phyloP scores from a whole-genome alignment of 1,140 invertebrate genomes.

The Drosophila arawakana region DNA sequence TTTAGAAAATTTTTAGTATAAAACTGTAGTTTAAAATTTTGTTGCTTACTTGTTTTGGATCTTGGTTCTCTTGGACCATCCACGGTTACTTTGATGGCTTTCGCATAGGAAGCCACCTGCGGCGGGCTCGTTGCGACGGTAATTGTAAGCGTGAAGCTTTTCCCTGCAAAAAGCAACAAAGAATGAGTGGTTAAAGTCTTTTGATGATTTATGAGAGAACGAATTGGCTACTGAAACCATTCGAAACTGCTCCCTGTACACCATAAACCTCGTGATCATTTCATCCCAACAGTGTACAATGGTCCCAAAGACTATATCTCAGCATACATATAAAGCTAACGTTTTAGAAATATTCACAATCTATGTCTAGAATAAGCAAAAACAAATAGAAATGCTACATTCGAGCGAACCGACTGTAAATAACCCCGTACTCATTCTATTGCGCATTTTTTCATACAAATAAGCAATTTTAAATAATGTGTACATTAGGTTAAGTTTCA shows the following conservation, averaged over 20 bases:
- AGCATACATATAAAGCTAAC: no score
- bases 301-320: no score
- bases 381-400: no score
- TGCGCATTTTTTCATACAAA: no score
- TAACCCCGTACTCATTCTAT: no score
- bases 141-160: constrained; percentile 98
- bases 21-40: constrained; percentile 28
- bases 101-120: constrained; percentile 97
- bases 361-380: no score
- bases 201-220: constrained; percentile 67
- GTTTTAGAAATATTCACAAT: no score
- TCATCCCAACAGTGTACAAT: no score
- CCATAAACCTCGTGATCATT: background rate
- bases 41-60: constrained; percentile 97
- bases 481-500: no score
- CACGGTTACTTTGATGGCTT: constrained; percentile 99
- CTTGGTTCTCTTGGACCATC: constrained; percentile 98
- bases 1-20: background rate
- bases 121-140: constrained; percentile 95
- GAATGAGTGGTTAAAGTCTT: constrained; percentile 55
- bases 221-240: constrained; percentile 75
- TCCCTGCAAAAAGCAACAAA: constrained; percentile 88
- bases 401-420: no score
- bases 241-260: constrained; percentile 41
- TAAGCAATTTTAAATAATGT: no score